These are phyloP conservation scores for Copsychus sechellarum DNA, from an alignment of 2,113 vertebrate species.

Conservation along the genomic window DNA sequence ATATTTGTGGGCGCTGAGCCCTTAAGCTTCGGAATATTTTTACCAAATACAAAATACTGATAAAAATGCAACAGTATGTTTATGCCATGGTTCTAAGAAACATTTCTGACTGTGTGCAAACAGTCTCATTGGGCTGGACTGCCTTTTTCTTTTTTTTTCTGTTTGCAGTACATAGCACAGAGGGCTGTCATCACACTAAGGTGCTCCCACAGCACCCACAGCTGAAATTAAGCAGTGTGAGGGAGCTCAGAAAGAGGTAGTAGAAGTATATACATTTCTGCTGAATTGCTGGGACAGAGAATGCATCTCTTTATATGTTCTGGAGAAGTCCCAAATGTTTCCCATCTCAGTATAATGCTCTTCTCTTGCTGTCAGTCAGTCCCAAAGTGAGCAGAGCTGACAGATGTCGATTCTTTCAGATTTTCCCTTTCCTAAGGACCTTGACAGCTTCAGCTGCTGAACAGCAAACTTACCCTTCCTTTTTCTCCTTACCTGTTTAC, in stretches of 20 bases:
- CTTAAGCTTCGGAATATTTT: constrained; percentile 55
- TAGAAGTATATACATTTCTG: not conserved
- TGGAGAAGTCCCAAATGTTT: not conserved
- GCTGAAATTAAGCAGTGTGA: not conserved
- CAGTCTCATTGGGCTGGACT: not conserved
- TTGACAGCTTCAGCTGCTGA: constrained; percentile 8
- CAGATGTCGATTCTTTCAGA: not conserved
- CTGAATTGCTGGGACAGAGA: not conserved
- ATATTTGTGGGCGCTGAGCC: constrained; percentile 47
- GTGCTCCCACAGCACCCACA: not conserved
- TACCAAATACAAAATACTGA: not conserved
- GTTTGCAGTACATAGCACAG: not conserved
- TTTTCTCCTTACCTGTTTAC: not conserved
- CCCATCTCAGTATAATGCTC: not conserved
- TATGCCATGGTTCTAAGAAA: not conserved
- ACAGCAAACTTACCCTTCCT: not conserved
- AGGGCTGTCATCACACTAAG: not conserved
- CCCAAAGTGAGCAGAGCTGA: constrained; percentile 37
- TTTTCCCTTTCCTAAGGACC: not conserved
- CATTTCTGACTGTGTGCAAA: constrained; percentile 43
- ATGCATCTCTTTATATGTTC: not conserved
- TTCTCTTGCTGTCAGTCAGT: constrained; percentile 14
- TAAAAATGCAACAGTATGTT: constrained; percentile 52
- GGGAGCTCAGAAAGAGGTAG: not conserved
- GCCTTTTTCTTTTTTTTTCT: not conserved